phyloP scores from a whole-genome alignment of 2,888 invertebrate species.

The Trichacis sp. region DNA sequence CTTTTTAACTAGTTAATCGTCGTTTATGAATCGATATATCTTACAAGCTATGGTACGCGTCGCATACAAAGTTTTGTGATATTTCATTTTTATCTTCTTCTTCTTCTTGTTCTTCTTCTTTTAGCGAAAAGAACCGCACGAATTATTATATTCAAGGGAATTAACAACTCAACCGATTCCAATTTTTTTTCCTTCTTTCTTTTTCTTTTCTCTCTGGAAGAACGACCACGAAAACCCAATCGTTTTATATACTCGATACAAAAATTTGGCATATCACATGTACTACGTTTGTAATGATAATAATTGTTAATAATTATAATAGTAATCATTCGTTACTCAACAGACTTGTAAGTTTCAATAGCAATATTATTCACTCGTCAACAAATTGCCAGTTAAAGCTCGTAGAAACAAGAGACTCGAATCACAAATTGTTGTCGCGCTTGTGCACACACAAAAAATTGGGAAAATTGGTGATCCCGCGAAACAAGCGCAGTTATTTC shows the following conservation, averaged over 20 bases:
- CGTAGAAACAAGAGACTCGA: conserved; percentile 4
- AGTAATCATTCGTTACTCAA: conserved; percentile 7
- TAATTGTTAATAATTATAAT: no score
- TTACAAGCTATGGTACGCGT: conserved; percentile 44
- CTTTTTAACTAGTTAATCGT: conserved; percentile 48
- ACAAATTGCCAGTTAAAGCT: conserved; percentile 16
- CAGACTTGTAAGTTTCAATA: conserved; percentile 14
- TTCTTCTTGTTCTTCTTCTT: conserved; percentile 15
- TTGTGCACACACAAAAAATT: no score
- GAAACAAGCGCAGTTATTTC: conserved; percentile 33
- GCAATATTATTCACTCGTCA: conserved; percentile 15
- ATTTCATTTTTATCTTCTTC: no score
- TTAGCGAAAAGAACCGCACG: neutral
- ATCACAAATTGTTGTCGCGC: no score
- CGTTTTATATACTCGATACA: no score
- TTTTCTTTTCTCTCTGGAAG: no score
- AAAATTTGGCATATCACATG: conserved; percentile 5
- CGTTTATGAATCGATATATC: conserved; percentile 48
- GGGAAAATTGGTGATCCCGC: no score
- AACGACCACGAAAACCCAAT: no score
- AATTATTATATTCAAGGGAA: no score
- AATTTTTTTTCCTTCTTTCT: no score
- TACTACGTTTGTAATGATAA: conserved; percentile 5
- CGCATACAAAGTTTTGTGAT: conserved; percentile 42
- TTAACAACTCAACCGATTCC: no score